A percentile compares a stretch with the other conserved stretches of the same genome.
Evolutionary conservation across 2,797 vertebrate species (phyloP).

Genomic region (Neosilurus hyrtlii): DNA sequence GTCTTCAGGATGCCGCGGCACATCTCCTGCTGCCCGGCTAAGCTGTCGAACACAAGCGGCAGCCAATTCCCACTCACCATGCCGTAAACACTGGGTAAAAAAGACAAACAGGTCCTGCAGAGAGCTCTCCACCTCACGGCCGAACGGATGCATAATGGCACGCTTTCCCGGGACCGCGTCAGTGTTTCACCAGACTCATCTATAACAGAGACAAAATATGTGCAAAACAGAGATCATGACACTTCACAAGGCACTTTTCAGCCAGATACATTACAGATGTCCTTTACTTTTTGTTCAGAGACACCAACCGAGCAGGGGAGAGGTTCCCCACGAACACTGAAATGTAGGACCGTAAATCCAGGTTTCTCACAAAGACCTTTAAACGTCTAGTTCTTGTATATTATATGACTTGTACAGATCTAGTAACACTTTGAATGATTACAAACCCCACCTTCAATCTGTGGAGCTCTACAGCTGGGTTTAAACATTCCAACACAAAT

Average conservation of each 20-base stretch:
- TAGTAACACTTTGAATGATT: not conserved
- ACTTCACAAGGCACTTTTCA: not conserved
- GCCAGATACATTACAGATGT: not conserved
- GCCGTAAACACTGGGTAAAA: constrained; percentile 81
- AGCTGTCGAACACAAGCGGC: constrained; percentile 86
- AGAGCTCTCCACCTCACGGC: constrained; percentile 80
- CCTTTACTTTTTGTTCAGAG: not conserved
- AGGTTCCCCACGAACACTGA: not conserved
- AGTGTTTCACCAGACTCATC: constrained; percentile 28
- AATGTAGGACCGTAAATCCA: not conserved
- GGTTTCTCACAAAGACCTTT: not conserved
- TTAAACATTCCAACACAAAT: not conserved
- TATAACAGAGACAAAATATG: not conserved
- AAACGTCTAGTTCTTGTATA: not conserved
- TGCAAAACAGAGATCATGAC: not conserved
- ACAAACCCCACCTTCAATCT: not conserved
- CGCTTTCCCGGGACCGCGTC: constrained; percentile 22
- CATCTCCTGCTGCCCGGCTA: constrained; percentile 64
- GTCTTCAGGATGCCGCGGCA: constrained; percentile 68
- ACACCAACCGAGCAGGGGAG: no score
- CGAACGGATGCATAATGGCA: constrained; percentile 77
- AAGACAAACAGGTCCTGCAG: constrained; percentile 80
- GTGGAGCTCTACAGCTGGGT: not conserved
- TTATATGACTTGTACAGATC: not conserved
- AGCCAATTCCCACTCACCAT: constrained; percentile 87